A percentile compares a stretch with the other conserved stretches of the same genome.
phyloP scores from a whole-genome alignment of 2,113 vertebrate genomes.

The Turdus rufiventris region DNA sequence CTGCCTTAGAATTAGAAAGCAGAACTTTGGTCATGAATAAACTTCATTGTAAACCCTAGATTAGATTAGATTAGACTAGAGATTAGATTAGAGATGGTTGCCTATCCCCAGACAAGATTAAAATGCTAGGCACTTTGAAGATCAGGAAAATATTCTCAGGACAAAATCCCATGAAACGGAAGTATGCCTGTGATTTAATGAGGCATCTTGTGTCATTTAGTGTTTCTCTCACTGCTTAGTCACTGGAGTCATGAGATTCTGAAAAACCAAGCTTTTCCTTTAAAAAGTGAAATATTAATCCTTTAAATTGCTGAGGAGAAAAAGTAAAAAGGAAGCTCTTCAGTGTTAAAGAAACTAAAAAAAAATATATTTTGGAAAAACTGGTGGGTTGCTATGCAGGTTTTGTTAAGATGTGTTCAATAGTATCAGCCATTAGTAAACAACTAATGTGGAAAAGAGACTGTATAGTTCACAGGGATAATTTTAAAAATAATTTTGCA shows the following conservation, averaged over 20 bases:
- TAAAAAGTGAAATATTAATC: background rate
- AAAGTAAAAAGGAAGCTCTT: background rate
- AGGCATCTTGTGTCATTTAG: background rate
- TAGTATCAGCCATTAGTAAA: background rate
- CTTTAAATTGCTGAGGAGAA: background rate
- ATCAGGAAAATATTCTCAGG: background rate
- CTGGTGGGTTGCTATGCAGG: background rate
- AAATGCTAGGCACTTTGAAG: background rate
- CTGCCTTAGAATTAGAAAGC: background rate
- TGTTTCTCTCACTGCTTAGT: background rate
- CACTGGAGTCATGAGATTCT: background rate
- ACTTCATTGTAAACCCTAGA: background rate
- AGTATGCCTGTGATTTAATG: constrained; percentile 14
- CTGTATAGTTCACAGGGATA: background rate
- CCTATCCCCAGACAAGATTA: background rate
- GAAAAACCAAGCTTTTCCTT: background rate
- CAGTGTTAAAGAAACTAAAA: background rate
- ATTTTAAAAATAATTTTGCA: background rate
- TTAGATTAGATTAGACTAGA: background rate
- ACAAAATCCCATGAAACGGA: background rate
- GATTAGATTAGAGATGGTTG: background rate
- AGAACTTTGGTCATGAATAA: background rate
- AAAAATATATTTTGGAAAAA: background rate
- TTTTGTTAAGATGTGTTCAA: background rate
- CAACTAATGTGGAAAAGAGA: background rate